phyloP scores from a whole-genome alignment of 2,113 vertebrate genomes.

The Raja brachyura region DNA sequence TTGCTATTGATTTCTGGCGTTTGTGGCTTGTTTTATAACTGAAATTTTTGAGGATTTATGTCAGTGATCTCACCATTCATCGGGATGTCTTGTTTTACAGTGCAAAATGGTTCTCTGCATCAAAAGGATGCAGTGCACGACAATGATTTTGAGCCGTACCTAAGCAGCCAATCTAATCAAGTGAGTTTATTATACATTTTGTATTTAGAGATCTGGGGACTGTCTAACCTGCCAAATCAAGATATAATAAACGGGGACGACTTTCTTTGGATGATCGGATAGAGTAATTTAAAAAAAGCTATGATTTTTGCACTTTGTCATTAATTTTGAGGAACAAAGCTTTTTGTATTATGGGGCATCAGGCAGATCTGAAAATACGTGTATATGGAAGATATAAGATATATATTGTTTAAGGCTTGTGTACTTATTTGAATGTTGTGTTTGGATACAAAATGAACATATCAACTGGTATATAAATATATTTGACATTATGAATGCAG shows the following conservation, averaged over 20 bases:
- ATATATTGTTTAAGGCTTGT: not conserved
- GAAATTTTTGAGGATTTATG: not conserved
- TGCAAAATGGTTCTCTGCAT: slow-evolving; percentile 93
- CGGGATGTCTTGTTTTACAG: slow-evolving; percentile 56
- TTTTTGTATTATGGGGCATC: not conserved
- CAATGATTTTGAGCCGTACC: slow-evolving; percentile 91
- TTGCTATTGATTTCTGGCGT: not conserved
- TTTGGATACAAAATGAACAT: not conserved
- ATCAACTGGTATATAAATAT: not conserved
- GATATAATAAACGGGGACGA: not conserved
- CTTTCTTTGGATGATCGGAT: not conserved
- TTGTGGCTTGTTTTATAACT: not conserved
- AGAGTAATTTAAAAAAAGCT: too few relatives aligned
- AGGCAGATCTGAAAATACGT: not conserved
- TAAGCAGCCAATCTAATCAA: slow-evolving; percentile 88
- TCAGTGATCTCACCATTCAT: not conserved
- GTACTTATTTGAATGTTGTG: not conserved
- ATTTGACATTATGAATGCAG: not conserved
- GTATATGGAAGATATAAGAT: not conserved
- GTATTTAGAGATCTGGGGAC: not conserved
- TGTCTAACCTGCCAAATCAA: too few relatives aligned
- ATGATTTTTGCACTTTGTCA: not conserved
- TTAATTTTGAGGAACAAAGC: not conserved
- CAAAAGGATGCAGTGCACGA: slow-evolving; percentile 88
- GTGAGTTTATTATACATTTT: slow-evolving; percentile 55